Evolutionary conservation across 2,888 invertebrate species (phyloP), one percentile per base, ranked within the genome.

Genomic region (Tineola bisselliella): DNA sequence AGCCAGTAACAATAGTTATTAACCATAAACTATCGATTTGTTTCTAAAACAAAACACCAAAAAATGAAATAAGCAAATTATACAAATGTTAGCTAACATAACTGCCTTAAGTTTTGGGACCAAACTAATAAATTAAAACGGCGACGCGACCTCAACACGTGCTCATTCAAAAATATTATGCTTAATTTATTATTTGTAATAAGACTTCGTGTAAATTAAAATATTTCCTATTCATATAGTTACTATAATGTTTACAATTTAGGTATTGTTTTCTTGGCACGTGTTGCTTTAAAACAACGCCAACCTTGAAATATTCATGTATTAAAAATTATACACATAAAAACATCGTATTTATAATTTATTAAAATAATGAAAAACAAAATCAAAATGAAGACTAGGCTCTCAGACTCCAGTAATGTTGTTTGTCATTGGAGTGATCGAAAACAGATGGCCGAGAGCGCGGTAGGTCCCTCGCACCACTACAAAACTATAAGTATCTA

Each of bases 361-460:
- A 4, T 43, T 43, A 43, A 3, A 10, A 13, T 48, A 48, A 48
- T 17, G 15, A 15, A 48, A 48, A 48, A 13, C 48, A 48, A 48
- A 48, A 13, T 10, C 2, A 25, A 48, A 48, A n/a, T 48, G 15
- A 48, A 38, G 6, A 13, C 56, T 56, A 56, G 30, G 11, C 25
- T 19, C n/a, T 56, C n/a, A 10, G 38, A 38, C 58, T 15, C 10
- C 33, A 58, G 58, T 33, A 30, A 58, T 58, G 17, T 33, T 56
- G 56, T 56, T 3, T 58, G 59, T 59, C 43, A 60, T 30, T 64
- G 64, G 66, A 69, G 72, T 81, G 84, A 81, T 84, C 83, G 81
- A 81, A 83, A 81, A 76, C 86, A 86, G 81, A 86, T 86, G 86
- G 72, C 76, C 44, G 12, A 69, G 63, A 69, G 73, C 69, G 81